Percentiles rank a stretch among this genome's conserved stretches.
Evolutionary conservation across 2,888 invertebrate genomes (phyloP).

Genomic region (Drosophila greeni): DNA sequence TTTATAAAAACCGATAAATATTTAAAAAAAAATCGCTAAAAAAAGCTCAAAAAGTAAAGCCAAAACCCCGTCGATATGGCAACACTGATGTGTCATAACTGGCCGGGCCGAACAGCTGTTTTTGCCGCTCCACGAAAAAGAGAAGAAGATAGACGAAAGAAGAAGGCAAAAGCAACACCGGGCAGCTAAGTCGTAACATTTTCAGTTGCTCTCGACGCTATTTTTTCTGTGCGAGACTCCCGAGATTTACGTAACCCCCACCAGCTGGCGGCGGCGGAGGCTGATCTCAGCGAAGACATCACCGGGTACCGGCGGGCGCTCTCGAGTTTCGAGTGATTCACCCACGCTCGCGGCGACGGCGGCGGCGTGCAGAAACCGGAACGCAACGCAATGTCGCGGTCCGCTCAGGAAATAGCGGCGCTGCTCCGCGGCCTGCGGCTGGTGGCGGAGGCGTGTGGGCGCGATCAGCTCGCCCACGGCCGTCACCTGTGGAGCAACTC

Average conservation of each 20-base stretch:
- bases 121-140: not conserved
- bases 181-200: not conserved
- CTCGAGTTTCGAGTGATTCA: slow-evolving; percentile 9
- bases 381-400: slow-evolving; percentile 78
- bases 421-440: slow-evolving; percentile 85
- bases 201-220: not conserved
- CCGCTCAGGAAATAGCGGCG: slow-evolving; percentile 82
- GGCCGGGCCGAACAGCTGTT: slow-evolving; percentile 11
- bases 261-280: not conserved
- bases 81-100: slow-evolving; percentile 1
- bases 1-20: no score
- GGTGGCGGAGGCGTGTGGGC: slow-evolving; percentile 84
- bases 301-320: not conserved
- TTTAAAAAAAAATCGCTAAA: not conserved
- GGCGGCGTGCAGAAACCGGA: slow-evolving; percentile 7
- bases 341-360: slow-evolving; percentile 1
- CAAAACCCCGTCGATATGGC: not conserved
- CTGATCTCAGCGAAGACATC: slow-evolving; percentile 12
- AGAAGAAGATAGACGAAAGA: not conserved
- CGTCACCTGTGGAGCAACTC: slow-evolving; percentile 85
- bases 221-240: not conserved
- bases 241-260: slow-evolving; percentile 16
- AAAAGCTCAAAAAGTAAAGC: not conserved
- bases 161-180: slow-evolving; percentile 2
- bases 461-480: slow-evolving; percentile 83